Evolutionary conservation across 2,888 invertebrate genomes (phyloP).

Genomic region (Graphium colonna): DNA sequence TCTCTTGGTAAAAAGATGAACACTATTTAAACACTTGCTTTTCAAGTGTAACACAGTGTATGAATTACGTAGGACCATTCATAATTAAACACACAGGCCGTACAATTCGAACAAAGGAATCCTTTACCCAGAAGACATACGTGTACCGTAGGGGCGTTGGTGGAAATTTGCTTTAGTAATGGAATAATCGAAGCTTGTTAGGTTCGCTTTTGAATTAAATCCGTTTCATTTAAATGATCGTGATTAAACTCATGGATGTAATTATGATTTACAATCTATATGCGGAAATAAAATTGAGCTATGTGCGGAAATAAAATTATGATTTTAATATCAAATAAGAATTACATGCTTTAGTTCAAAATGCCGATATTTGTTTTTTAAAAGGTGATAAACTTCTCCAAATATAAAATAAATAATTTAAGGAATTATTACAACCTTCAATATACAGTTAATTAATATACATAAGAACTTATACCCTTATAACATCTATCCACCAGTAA

Average conservation of each 20-base stretch:
- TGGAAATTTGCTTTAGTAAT: background rate
- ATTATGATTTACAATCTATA: background rate
- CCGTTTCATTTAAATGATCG: background rate
- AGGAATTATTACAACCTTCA: too few species aligned
- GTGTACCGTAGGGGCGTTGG: background rate
- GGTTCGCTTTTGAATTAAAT: background rate
- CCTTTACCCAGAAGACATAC: constrained; percentile 8
- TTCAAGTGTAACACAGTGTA: constrained; percentile 6
- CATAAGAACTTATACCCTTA: too few species aligned
- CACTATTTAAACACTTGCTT: too few species aligned
- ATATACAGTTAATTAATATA: too few species aligned
- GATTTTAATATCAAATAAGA: background rate
- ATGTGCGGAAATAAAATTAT: too few species aligned
- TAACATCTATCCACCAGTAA: too few species aligned
- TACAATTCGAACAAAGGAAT: constrained; percentile 7
- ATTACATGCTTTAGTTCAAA: background rate
- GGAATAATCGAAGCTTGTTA: constrained; percentile 5
- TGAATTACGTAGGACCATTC: background rate
- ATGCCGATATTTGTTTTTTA: too few species aligned
- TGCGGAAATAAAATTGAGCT: too few species aligned
- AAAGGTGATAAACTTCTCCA: too few species aligned
- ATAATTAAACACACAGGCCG: background rate
- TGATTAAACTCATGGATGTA: background rate
- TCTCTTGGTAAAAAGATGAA: too few species aligned
- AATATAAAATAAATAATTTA: too few species aligned